These are phyloP conservation scores for Mus musculus DNA, from an alignment of 2,113 vertebrate genomes.

Conservation along the genomic window GRCm39 chr1:189719501-189720000, in stretches of 20 bases:
- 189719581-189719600: background rate
- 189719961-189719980: background rate
- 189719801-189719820: background rate
- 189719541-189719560: background rate
- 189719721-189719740: background rate
- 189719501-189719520: background rate
- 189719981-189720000: background rate
- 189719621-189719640: background rate
- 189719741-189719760: background rate
- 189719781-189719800: background rate
- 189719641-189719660: background rate
- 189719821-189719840: background rate
- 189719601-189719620: background rate
- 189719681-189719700: background rate
- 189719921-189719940: background rate
- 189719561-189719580: background rate
- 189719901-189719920: background rate
- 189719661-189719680: background rate
- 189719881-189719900: background rate
- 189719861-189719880: background rate
- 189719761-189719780: background rate
- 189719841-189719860: background rate
- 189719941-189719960: background rate
- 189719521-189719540: background rate
- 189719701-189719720: background rate